phyloP scores from a whole-genome alignment of 2,113 vertebrate genomes.

The Himantopus leucocephalus region DNA sequence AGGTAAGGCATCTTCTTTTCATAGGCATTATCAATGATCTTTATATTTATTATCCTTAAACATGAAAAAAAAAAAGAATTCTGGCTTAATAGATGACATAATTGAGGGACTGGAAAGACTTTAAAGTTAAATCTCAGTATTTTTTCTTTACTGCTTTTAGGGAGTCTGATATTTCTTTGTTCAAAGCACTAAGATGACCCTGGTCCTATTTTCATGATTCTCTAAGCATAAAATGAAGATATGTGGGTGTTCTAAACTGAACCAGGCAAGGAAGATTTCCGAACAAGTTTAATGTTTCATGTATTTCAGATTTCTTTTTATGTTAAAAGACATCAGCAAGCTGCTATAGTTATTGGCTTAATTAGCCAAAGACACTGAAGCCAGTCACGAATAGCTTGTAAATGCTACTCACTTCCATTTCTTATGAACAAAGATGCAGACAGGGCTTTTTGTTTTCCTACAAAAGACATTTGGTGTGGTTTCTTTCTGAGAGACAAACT shows the following conservation, averaged over 20 bases:
- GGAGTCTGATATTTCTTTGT: background rate
- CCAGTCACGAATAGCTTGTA: background rate
- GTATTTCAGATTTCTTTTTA: background rate
- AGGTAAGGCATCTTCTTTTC: background rate
- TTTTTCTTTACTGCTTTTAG: background rate
- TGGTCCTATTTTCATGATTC: background rate
- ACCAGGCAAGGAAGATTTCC: background rate
- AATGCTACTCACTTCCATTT: background rate
- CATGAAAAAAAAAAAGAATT: background rate
- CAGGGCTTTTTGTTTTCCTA: background rate
- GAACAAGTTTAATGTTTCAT: background rate
- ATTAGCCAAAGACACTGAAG: background rate
- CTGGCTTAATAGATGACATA: background rate
- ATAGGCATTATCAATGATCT: background rate
- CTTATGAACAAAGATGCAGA: background rate
- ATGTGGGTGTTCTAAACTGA: background rate
- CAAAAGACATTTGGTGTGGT: background rate
- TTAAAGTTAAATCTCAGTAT: background rate
- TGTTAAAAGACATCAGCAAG: background rate
- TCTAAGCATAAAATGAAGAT: background rate
- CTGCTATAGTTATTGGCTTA: background rate
- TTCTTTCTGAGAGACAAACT: background rate
- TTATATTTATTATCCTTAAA: background rate
- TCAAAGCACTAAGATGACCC: background rate
- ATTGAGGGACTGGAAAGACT: background rate